phyloP scores from a whole-genome alignment of 2,888 invertebrate species.

The Nycteola revayana region DNA sequence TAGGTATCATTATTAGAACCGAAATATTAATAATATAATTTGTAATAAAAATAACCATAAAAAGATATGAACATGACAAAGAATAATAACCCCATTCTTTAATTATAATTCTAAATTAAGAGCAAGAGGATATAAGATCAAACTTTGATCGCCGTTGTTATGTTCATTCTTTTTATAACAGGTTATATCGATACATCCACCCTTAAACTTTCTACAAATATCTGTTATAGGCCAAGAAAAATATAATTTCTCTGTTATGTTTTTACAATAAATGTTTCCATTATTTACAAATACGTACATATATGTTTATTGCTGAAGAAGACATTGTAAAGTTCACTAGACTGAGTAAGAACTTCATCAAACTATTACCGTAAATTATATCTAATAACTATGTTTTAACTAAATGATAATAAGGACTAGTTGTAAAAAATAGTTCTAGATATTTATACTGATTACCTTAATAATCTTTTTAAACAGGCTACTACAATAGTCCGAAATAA shows the following conservation, averaged over 20 bases:
- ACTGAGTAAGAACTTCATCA: conserved; percentile 54
- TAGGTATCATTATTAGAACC: conserved; percentile 6
- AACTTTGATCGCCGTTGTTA: no score
- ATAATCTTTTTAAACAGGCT: conserved; percentile 40
- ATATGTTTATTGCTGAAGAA: conserved; percentile 76
- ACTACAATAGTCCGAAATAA: conserved; percentile 24
- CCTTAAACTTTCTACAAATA: conserved; percentile 54
- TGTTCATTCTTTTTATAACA: no score
- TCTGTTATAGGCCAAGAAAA: conserved; percentile 71
- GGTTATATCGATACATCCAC: conserved; percentile 31
- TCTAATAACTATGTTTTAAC: conserved; percentile 63
- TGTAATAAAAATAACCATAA: conserved; percentile 4
- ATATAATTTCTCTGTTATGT: conserved; percentile 70
- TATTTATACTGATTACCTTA: conserved; percentile 50
- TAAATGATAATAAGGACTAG: conserved; percentile 75
- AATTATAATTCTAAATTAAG: no score
- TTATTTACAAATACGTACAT: conserved; percentile 76
- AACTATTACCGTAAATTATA: conserved; percentile 63
- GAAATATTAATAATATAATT: conserved; percentile 7
- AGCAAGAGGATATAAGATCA: no score
- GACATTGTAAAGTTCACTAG: conserved; percentile 63
- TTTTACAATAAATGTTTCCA: conserved; percentile 68
- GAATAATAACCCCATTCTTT: no score
- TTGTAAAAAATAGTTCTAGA: conserved; percentile 73
- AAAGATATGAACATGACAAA: no score